These are phyloP conservation scores for Microtus oregoni DNA, from an alignment of 2,113 vertebrate species.

Conservation along the genomic window DNA sequence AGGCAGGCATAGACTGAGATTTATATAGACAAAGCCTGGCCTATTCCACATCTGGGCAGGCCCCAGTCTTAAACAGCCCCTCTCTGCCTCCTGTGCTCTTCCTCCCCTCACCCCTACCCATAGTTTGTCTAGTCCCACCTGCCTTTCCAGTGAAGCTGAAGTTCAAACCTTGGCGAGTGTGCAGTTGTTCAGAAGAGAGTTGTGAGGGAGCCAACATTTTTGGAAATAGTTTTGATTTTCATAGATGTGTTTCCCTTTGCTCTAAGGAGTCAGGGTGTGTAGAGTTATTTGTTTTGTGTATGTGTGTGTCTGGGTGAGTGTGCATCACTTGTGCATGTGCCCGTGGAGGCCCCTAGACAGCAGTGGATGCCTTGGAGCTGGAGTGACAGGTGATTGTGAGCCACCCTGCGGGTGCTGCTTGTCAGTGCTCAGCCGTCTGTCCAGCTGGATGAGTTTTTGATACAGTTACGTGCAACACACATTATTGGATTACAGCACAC, in stretches of 20 bases:
- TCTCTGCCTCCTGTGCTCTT: background rate
- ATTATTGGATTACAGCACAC: background rate
- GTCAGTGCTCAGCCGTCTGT: background rate
- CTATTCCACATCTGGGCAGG: background rate
- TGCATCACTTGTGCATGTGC: background rate
- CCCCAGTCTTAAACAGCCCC: background rate
- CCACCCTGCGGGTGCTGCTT: background rate
- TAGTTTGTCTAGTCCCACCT: background rate
- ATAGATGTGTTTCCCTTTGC: background rate
- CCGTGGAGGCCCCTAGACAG: background rate
- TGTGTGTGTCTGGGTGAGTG: background rate
- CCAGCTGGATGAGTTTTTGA: background rate
- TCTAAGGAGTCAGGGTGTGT: background rate
- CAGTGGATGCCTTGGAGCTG: background rate
- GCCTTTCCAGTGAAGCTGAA: background rate
- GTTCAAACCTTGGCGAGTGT: background rate
- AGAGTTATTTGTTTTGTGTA: background rate
- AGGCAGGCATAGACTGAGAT: background rate
- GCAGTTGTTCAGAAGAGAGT: background rate
- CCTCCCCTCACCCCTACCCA: background rate
- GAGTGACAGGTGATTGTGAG: background rate
- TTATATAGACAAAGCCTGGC: background rate
- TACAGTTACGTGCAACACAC: background rate
- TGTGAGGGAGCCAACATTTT: background rate
- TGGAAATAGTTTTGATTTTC: constrained; percentile 16